Percentiles rank a stretch among this genome's conserved stretches.
phyloP scores from a whole-genome alignment of 2,797 vertebrate species.

The Antrozous pallidus region DNA sequence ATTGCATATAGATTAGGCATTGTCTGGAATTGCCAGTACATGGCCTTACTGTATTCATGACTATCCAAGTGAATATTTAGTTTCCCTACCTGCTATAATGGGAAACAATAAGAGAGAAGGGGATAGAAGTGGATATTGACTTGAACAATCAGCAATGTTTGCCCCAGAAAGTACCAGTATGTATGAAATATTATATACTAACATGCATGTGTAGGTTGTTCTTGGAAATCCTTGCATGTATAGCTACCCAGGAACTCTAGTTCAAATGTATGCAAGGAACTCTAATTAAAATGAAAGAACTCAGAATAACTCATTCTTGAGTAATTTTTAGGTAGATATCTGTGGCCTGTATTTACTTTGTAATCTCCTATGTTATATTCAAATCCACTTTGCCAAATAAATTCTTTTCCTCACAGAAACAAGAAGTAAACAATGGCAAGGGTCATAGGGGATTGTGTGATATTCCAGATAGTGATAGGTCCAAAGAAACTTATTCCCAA shows the following conservation, averaged over 20 bases:
- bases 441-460: not conserved
- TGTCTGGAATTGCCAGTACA: not conserved
- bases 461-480: not conserved
- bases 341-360: not conserved
- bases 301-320: not conserved
- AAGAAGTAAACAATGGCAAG: not conserved
- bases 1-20: not conserved
- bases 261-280: not conserved
- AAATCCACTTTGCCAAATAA: not conserved
- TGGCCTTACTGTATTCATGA: not conserved
- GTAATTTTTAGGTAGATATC: not conserved
- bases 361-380: not conserved
- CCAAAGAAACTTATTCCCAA: not conserved
- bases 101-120: not conserved
- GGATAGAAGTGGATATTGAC: not conserved
- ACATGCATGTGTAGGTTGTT: not conserved
- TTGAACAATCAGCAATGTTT: not conserved
- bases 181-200: not conserved
- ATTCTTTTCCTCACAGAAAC: not conserved
- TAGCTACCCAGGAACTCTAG: not conserved
- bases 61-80: not conserved
- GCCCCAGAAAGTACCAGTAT: not conserved
- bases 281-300: constrained; percentile 5
- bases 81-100: not conserved
- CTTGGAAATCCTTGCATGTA: not conserved